These are phyloP conservation scores for Lasioglossum malachurum DNA, from an alignment of 2,888 invertebrate genomes.

Conservation along the genomic window DNA sequence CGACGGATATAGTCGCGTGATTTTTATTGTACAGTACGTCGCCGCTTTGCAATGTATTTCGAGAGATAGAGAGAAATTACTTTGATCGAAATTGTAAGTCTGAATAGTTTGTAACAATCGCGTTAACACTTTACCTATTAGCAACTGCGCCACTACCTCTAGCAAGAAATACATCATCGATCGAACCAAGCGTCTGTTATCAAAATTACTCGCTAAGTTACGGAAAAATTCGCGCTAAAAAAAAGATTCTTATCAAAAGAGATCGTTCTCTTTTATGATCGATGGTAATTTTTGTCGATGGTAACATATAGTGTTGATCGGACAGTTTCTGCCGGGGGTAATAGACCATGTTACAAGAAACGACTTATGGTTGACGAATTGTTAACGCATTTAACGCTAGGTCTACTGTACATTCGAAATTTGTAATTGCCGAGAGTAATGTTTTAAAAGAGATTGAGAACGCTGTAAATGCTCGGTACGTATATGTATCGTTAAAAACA, in stretches of 20 bases:
- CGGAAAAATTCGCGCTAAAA: neutral
- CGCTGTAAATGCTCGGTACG: neutral
- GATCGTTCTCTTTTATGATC: neutral
- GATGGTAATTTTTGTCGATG: neutral
- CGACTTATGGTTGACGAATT: neutral
- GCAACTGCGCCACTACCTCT: neutral
- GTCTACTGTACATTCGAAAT: neutral
- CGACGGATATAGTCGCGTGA: neutral
- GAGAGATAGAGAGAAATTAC: neutral
- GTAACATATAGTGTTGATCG: neutral
- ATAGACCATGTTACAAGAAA: neutral
- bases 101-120: neutral
- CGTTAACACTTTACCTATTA: neutral
- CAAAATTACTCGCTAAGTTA: neutral
- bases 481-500: neutral
- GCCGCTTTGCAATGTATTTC: neutral
- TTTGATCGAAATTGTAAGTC: neutral
- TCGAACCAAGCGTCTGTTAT: constrained; percentile 2
- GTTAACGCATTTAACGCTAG: neutral
- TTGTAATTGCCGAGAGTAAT: neutral
- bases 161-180: neutral
- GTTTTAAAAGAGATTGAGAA: neutral
- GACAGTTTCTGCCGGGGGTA: neutral
- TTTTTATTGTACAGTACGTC: neutral
- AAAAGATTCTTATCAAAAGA: neutral